Base-by-base conservation (phyloP, 2,888 invertebrate genomes). In the Chouioia cunea region DNA sequence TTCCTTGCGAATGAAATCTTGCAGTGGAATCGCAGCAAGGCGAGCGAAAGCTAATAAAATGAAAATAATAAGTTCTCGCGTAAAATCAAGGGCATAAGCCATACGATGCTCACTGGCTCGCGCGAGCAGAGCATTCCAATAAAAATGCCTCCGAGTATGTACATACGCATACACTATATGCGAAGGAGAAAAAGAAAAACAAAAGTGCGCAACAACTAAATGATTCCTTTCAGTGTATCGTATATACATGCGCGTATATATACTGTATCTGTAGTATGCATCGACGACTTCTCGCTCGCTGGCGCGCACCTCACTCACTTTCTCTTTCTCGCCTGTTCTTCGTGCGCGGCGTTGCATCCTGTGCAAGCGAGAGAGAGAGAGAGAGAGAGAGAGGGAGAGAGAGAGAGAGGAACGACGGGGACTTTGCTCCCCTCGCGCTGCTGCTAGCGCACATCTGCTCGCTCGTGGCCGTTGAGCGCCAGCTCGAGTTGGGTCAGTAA, bases 401-500 rank as follows among this genome's bases (percentile, higher is more conserved):
- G 18, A 16, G 54, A 50, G 57, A 15, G n/a, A 22, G 22, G 56
- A 1, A 15, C 22, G 16, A 43, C 18, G 36, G 43, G 16, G 50
- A 46, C 22, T 20, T 50, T 44, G 43, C 44, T 52, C 57, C 57
- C 48, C 57, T 47, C 44, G 56, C 16, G 23, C 20, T 36, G 20
- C 44, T 22, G 10, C 52, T 52, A 20, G 44, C 56, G 16, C 22
- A 64, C 67, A 71, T 67, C 66, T 63, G 63, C 71, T 65, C 52
- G 50, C 47, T 44, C 52, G 50, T 22, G n/a, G 57, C 54, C 36
- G 54, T 57, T 6, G 23, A 36, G 36, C 18, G 47, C 15, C 46
- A 4, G 23, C 46, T 27, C 47, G 22, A n/a, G 36, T 59, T 46
- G 67, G 59, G 58, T 59, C 67, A 71, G 71, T 71, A 50, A 71